Base-by-base conservation (phyloP, 2,797 vertebrate species). In the Aphelocoma californica region DNA sequence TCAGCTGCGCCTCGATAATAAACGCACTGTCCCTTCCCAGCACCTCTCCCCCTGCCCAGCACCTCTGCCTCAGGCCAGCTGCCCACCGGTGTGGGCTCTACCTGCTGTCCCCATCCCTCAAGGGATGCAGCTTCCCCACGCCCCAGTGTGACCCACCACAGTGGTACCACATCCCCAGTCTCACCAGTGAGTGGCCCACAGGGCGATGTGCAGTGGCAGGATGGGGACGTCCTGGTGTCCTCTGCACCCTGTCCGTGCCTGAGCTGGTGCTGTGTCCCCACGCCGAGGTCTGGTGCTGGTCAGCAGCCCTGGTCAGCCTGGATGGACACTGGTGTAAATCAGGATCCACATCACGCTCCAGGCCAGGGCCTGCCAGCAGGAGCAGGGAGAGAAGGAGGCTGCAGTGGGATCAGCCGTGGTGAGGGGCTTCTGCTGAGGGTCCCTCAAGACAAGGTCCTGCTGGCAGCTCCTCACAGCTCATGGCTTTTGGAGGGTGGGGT, bases 1-100 rank as follows among this genome's bases (percentile, higher is more conserved):
- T 96, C 94, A 95, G 94, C 95, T 94, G 96, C 4, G 48, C 88
- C 92, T 94, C 18, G 5, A 92, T 93, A 95, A 95, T 77, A 90
- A 96, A 87, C 3, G 1, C 69, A n/a, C 94, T 95, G 92, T 94
- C 96, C 92, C 91, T 92, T 77, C 81, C 66, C 83, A 53, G 85
- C 53, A 86, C 74, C 47, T 85, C 72, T 77, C 50, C 48, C 54
- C 60, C 62, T 91, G 91, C 81, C 86, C 81, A 9, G 61, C 87
- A 74, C 82, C 75, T 70, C 67, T 1, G 1, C 47, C 81, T 56
- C 56, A 17, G 66, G 36, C 47, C 85, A 34, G 64, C 77, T 79
- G 78, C 70, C 64, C 85, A 16, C 44, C 0, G 0, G 1, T 5
- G 9, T 4, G 13, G 56, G 56, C 50, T 70, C 78, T 84, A 71